Conservation (phyloP, 2,888 invertebrate species). For the Cryptocheilus praepositus region DNA sequence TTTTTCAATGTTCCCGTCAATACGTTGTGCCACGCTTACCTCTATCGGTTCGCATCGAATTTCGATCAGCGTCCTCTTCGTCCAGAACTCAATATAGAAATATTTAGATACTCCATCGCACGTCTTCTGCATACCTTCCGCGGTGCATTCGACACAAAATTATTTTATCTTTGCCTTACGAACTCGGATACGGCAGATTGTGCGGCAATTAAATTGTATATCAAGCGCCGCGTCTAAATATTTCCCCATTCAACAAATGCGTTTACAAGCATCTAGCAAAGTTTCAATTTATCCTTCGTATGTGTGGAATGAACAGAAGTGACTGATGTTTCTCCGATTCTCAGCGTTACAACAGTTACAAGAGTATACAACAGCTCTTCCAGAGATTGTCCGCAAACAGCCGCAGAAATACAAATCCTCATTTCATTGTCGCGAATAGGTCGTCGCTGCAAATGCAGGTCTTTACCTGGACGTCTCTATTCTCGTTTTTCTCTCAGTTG, state of each 20-base stretch:
- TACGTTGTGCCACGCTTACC: constrained; percentile 30
- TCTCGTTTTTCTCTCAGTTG: neutral
- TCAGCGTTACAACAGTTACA: no score
- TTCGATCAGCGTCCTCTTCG: constrained; percentile 15
- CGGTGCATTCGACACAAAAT: constrained; percentile 3
- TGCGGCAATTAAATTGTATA: no score
- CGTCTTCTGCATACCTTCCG: neutral
- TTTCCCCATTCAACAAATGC: no score
- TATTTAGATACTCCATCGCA: constrained; percentile 6
- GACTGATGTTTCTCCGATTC: no score
- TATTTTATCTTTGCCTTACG: no score
- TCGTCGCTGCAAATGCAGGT: neutral
- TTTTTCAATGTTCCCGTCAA: constrained; percentile 56
- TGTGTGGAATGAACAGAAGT: no score
- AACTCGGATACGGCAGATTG: no score
- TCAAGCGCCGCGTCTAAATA: no score
- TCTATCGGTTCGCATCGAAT: constrained; percentile 30
- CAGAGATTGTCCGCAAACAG: neutral
- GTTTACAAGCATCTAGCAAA: no score
- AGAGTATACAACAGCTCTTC: neutral
- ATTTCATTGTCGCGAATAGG: constrained; percentile 5
- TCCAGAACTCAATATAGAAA: constrained; percentile 22
- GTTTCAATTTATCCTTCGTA: no score
- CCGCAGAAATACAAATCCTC: constrained; percentile 14
- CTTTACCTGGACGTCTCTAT: constrained; percentile 10